Evolutionary conservation across 2,113 vertebrate species (phyloP), one percentile per base, ranked within the genome.

Genomic region (Eclectus roratus): DNA sequence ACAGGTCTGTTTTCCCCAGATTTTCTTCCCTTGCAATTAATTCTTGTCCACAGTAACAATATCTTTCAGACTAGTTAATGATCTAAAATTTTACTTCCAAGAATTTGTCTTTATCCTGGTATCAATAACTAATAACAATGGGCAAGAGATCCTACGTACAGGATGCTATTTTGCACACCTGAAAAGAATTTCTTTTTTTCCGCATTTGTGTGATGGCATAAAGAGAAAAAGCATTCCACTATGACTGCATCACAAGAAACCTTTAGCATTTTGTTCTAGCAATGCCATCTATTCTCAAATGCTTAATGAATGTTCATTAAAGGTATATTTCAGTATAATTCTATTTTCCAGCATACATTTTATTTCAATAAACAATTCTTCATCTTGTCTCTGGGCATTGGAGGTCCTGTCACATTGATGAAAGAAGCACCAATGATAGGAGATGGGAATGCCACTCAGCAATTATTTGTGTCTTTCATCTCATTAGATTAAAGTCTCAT

Each of bases 381-480:
- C 31, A 41, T 49, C 15, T 53, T 82, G 12, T 85, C 49, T 69
- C 17, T 74, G 69, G 17, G 21, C 35, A 55, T 13, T 60, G 65
- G 69, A 78, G 66, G 10, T 77, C 65, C 64, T 83, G 69, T 92
- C 88, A 88, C 33, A 55, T 7, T 87, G 33, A 64, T 55, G 66
- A 85, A 82, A 91, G 64, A 74, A 76, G 19, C 18, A 58, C 8
- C 73, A 43, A 27, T 74, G 52, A 93, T 49, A 66, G 71, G 82
- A 82, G 28, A 91, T 76, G 60, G 69, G 72, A 94, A 78, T 84
- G 19, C 6, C 53, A 80, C 25, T 25, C 18, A 64, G 44, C 64
- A 76, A 94, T 76, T 70, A 82, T 89, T 95, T 87, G 29, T 29
- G 80, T 86, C 65, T 94, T 93, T 94, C 74, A 77, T 24, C 28